Base-by-base conservation (phyloP, 1,140 invertebrate species). In the Chelonus insularis region DNA sequence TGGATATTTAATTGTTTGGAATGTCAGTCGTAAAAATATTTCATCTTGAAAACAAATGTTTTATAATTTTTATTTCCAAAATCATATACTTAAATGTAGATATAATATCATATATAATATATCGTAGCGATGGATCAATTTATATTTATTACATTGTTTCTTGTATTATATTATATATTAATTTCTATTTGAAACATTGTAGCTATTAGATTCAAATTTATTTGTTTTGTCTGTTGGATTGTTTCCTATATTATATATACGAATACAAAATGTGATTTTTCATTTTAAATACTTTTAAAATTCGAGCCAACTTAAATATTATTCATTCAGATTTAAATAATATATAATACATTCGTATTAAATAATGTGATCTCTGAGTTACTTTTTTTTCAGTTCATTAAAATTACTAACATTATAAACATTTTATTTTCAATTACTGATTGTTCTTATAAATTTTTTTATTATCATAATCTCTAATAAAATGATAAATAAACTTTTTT, bases 11-110 rank as follows among this genome's bases (percentile, higher is more conserved):
- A 54, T 60, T 50, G 58, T 60, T 60, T 60, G 58, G 58, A 60
- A 54, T 60, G 50, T 60, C 58, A 60, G 48, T 34, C 48, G 16
- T 51, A 20, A 39, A 32, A 21, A 55, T 63, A 50, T 45, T 43
- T 41, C 70, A 62, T 74, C 74, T 77, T 77, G 69, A 77, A 80
- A 79, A 79, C 77, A 79, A 80, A 79, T 75, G 66, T 77, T 79
- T 80, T 78, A 20, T 56, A 79, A 79, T 78, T 57, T 45, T 80
- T 79, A 80, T 78, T 80, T 77, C 62, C 74, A 78, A 80, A 80
- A 78, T 80, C 77, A 77, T 75, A 78, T 73, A 69, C 50, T 45
- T 60, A 60, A 12, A 12, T 59, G 36, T 54, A 54, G 32, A 54
- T 47, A 47, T 34, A 59, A 50, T 65, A 77, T 71, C 67, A 69